Conservation (phyloP, 2,888 invertebrate species). For the Mesochorus sp. region DNA sequence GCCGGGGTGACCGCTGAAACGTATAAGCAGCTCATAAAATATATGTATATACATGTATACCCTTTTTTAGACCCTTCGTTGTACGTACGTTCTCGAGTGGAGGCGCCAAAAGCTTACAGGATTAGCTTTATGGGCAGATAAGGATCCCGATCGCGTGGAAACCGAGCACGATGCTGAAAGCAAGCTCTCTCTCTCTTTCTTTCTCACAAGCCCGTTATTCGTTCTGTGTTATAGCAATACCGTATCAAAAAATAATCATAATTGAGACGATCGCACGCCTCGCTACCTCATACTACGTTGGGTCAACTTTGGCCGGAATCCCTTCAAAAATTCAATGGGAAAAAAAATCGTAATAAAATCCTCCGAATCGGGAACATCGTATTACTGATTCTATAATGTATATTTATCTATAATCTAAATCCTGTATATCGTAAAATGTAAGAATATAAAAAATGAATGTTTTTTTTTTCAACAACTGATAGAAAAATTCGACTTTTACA, state of each 20-base stretch:
- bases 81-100: conserved; percentile 73
- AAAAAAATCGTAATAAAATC: background rate
- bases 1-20: conserved; percentile 80
- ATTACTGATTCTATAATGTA: no score
- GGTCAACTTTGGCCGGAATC: background rate
- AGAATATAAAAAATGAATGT: no score
- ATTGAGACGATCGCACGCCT: conserved; percentile 45
- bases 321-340: background rate
- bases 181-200: conserved; percentile 1
- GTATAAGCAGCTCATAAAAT: conserved; percentile 82
- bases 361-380: no score
- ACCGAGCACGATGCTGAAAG: conserved; percentile 27
- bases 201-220: background rate
- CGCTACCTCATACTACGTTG: conserved; percentile 10
- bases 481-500: no score
- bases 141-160: conserved; percentile 71
- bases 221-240: background rate
- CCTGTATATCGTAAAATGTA: no score
- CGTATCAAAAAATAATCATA: conserved; percentile 50
- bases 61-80: conserved; percentile 71
- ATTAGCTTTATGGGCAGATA: conserved; percentile 81
- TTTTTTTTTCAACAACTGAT: no score
- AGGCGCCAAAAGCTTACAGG: conserved; percentile 69
- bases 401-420: no score
- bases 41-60: no score